Evolutionary conservation across 2,113 vertebrate genomes (phyloP), one percentile per base, ranked within the genome.

Genomic region (Phoenicopterus ruber): DNA sequence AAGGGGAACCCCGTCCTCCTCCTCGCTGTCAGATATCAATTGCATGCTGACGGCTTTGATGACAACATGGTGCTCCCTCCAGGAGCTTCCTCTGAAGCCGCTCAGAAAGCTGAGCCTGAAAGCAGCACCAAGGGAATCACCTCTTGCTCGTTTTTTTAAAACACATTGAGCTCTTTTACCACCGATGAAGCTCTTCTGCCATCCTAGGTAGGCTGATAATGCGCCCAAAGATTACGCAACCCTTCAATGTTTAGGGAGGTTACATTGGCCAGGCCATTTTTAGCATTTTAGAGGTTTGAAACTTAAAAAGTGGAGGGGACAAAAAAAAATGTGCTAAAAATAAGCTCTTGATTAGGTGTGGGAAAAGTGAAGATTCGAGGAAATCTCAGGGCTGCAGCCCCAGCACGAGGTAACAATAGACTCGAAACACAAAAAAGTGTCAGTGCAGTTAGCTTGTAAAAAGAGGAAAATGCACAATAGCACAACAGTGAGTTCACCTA

Each of bases 401-500:
- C 96, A 96, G 97, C 94, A 97, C 73, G 82, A 94, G 83, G 96
- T 77, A 98, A 98, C 98, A 98, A 98, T 98, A 98, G 96, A 93
- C 91, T 96, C 10, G 11, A 96, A 98, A 97, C 95, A 97, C 96
- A 96, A 97, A 95, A 95, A 98, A 97, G 83, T 85, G 93, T 97
- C 97, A 97, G 98, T 85, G 96, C 95, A 98, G 96, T 96, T 95
- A 86, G 88, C 98, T 97, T 97, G 97, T 90, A 98, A 98, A 98
- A 97, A 98, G 97, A 98, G 96, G 96, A 96, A 96, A 93, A 97
- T 58, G 95, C 96, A 98, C 97, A 98, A 98, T 98, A 97, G 98
- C 97, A 96, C 97, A 97, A 97, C 97, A 98, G 98, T 96, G 95
- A 98, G 97, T 97, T 98, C 96, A 97, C 97, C 97, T 97, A 98